These are phyloP conservation scores for Mycetomoellerius zeteki DNA, from an alignment of 1,140 invertebrate genomes.

Conservation along the genomic window DNA sequence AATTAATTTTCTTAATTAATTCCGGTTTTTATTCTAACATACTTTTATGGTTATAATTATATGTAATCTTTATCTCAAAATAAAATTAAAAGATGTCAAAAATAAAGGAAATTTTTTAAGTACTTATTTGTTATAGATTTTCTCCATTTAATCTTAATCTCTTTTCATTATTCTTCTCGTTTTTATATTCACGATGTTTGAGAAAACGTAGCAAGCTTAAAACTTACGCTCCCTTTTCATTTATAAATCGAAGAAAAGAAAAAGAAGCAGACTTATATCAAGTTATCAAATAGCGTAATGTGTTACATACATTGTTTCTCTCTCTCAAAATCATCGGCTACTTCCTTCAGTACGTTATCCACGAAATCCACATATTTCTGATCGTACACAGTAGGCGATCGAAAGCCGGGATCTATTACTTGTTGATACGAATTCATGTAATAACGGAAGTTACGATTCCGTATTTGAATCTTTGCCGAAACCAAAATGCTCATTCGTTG, in stretches of 20 bases:
- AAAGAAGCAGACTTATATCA: background rate
- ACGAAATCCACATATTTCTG: conserved; percentile 55
- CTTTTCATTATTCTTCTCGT: conserved; percentile 12
- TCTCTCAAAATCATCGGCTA: conserved; percentile 72
- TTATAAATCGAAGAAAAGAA: background rate
- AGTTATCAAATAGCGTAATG: background rate
- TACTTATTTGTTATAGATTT: background rate
- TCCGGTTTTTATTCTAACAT: background rate
- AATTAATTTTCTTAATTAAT: too few relatives aligned
- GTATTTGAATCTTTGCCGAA: background rate
- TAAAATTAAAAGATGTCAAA: background rate
- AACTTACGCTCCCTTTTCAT: background rate
- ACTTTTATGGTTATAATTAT: background rate
- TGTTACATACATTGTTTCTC: conserved; percentile 77
- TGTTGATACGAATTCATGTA: conserved; percentile 51
- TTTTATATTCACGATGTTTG: background rate
- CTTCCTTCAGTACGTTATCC: conserved; percentile 72
- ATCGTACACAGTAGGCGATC: conserved; percentile 38
- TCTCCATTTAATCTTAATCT: background rate
- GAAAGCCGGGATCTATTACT: background rate
- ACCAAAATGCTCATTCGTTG: background rate
- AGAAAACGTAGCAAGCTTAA: background rate
- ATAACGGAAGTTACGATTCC: background rate
- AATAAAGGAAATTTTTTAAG: background rate
- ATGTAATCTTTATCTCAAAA: background rate